A percentile compares a stretch with the other conserved stretches of the same genome.
These are phyloP conservation scores for Cosmia trapezina DNA, from an alignment of 2,888 invertebrate species.

Conservation along the genomic window DNA sequence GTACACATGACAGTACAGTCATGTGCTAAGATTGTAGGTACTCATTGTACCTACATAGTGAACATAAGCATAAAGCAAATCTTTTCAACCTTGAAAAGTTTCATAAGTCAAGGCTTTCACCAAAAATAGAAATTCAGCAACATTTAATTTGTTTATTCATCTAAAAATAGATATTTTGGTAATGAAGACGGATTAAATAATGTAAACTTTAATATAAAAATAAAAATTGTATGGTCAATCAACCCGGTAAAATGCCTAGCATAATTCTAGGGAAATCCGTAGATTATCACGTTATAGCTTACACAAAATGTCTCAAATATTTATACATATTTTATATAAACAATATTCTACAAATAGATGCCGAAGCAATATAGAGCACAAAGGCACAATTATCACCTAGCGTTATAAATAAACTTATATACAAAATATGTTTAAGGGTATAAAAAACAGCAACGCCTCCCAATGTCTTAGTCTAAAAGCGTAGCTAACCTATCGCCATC, in stretches of 20 bases:
- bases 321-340: background rate
- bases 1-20: background rate
- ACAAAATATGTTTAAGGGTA: background rate
- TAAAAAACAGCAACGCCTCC: slow-evolving; percentile 1
- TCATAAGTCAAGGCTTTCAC: slow-evolving; percentile 4
- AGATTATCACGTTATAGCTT: background rate
- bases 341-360: slow-evolving; percentile 13
- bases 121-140: background rate
- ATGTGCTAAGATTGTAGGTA: slow-evolving; percentile 6
- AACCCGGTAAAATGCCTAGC: background rate
- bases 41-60: slow-evolving; percentile 5
- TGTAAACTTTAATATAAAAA: background rate
- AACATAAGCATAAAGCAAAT: slow-evolving; percentile 11
- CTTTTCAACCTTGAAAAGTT: slow-evolving; percentile 30
- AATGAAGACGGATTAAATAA: background rate
- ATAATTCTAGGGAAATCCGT: background rate
- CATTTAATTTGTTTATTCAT: no score
- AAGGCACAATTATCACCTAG: background rate
- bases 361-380: slow-evolving; percentile 6
- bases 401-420: background rate
- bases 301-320: background rate
- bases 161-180: background rate
- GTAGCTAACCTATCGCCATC: background rate
- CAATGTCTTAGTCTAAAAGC: background rate
- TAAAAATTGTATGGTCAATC: background rate